These are phyloP conservation scores for Anguilla anguilla DNA, from an alignment of 2,797 vertebrate species.

Conservation along the genomic window DNA sequence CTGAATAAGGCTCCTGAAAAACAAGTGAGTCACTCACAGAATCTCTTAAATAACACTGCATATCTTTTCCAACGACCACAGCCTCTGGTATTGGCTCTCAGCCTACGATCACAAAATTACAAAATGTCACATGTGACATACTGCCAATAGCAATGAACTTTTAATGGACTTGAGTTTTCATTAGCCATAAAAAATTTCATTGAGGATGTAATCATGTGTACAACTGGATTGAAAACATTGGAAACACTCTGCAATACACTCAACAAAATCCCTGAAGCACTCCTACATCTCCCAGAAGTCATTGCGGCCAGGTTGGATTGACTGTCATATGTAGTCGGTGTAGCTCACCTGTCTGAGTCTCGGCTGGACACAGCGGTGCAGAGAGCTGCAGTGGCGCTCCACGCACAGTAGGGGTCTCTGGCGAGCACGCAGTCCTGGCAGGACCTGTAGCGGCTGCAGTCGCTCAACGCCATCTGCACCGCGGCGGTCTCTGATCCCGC, in stretches of 20 bases:
- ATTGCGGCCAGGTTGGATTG: too few species aligned
- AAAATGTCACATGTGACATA: not conserved
- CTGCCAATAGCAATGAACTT: not conserved
- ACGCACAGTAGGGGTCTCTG: constrained; percentile 77
- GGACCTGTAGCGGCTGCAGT: constrained; percentile 62
- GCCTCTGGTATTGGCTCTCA: not conserved
- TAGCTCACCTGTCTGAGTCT: not conserved
- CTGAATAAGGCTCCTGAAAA: constrained; percentile 63
- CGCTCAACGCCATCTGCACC: constrained; percentile 71
- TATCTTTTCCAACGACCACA: not conserved
- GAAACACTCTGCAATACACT: too few species aligned
- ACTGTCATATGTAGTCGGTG: not conserved
- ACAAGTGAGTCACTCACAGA: not conserved
- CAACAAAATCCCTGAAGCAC: too few species aligned
- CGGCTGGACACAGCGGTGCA: constrained; percentile 54
- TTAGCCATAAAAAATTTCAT: not conserved
- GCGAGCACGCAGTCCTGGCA: constrained; percentile 78
- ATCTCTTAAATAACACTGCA: not conserved
- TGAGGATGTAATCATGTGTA: not conserved
- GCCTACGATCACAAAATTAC: not conserved
- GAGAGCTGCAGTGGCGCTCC: constrained; percentile 50
- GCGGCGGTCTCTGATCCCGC: constrained; percentile 68
- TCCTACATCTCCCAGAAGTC: too few species aligned
- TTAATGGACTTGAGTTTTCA: not conserved
- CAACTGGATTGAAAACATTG: too few species aligned